These are phyloP conservation scores for Urocitellus parryii DNA, from an alignment of 2,113 vertebrate species.

Conservation along the genomic window DNA sequence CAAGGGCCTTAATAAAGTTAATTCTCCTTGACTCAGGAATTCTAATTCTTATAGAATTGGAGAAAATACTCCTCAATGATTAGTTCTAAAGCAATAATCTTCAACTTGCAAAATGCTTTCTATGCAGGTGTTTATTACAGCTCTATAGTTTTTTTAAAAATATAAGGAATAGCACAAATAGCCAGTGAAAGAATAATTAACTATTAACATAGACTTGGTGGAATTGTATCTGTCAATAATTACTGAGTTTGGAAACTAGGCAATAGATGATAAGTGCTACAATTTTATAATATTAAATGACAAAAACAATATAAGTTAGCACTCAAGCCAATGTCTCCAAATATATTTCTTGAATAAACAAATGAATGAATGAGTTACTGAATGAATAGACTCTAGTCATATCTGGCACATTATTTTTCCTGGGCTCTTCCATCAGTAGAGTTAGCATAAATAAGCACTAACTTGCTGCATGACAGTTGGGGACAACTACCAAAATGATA, in stretches of 20 bases:
- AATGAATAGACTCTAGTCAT: not conserved
- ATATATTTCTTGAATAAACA: not conserved
- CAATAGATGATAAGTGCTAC: not conserved
- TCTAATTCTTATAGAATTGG: slow-evolving; percentile 35
- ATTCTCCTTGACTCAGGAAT: slow-evolving; percentile 30
- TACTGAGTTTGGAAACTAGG: not conserved
- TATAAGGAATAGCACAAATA: not conserved
- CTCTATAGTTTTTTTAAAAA: not conserved
- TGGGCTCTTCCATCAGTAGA: not conserved
- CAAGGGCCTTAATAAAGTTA: slow-evolving; percentile 37
- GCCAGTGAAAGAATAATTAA: not conserved
- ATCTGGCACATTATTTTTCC: not conserved
- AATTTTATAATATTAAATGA: slow-evolving; percentile 22
- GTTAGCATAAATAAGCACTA: slow-evolving; percentile 22
- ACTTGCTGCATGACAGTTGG: not conserved
- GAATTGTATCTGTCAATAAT: slow-evolving; percentile 4
- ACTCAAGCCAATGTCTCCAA: not conserved
- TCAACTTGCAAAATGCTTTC: slow-evolving; percentile 19
- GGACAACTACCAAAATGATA: not conserved
- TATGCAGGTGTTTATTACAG: not conserved
- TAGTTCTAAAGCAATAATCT: slow-evolving; percentile 18
- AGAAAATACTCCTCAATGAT: slow-evolving; percentile 16
- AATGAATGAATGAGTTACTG: not conserved
- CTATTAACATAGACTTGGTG: not conserved
- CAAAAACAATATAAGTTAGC: not conserved